phyloP scores from a whole-genome alignment of 2,113 vertebrate species.

The Hirundichthys speculiger region DNA sequence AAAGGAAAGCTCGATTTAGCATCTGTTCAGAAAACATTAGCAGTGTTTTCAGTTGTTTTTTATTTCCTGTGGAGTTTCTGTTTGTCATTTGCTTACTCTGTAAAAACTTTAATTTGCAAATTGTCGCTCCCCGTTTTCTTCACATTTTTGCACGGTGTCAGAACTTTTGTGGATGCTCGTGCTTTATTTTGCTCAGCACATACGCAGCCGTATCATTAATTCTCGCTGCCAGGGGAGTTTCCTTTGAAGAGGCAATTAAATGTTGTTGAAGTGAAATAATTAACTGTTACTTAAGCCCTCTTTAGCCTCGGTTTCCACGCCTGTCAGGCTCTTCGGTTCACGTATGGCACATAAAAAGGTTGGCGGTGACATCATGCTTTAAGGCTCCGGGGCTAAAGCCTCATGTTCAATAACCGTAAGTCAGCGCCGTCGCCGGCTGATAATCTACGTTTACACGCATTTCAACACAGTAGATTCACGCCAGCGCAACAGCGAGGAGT shows the following conservation, averaged over 20 bases:
- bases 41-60: no score
- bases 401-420: neutral
- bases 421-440: neutral
- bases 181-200: neutral
- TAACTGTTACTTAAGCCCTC: slow-evolving; percentile 1
- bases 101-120: neutral
- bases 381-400: neutral
- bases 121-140: neutral
- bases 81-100: no score
- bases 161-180: neutral
- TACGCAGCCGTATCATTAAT: slow-evolving; percentile 3
- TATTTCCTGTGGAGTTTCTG: no score
- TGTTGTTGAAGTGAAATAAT: slow-evolving; percentile 13
- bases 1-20: no score
- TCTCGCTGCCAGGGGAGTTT: neutral
- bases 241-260: slow-evolving; percentile 8
- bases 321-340: neutral
- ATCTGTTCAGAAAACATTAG: no score
- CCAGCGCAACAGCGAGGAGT: neutral
- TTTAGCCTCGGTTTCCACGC: neutral
- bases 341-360: neutral
- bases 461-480: neutral
- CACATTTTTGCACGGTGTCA: neutral
- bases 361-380: neutral
- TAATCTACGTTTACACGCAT: neutral